phyloP scores from a whole-genome alignment of 2,113 vertebrate genomes.

The Notarius lentiginosus region DNA sequence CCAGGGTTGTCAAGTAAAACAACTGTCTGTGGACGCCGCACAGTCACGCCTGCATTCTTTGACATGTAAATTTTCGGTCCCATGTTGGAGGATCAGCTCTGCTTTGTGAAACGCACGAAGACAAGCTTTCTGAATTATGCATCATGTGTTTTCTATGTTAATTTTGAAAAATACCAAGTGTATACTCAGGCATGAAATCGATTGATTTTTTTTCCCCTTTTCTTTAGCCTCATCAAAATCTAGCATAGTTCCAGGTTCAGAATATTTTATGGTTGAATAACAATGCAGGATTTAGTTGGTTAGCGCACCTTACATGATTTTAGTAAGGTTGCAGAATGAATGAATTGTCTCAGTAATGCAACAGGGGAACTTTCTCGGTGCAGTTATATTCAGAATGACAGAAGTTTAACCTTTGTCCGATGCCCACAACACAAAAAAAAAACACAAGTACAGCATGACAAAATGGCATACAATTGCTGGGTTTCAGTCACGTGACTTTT shows the following conservation, averaged over 20 bases:
- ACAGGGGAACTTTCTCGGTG: not conserved
- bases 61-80: constrained; percentile 57
- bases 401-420: not conserved
- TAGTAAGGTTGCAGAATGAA: not conserved
- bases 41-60: constrained; percentile 51
- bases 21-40: constrained; percentile 39
- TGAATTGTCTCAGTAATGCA: not conserved
- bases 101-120: constrained; percentile 12
- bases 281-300: not conserved
- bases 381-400: not conserved
- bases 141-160: constrained; percentile 12
- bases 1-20: constrained; percentile 27
- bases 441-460: not conserved
- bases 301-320: not conserved
- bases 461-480: too few species aligned
- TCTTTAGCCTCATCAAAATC: constrained; percentile 37
- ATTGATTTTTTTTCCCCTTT: constrained; percentile 31
- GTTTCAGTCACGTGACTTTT: too few species aligned
- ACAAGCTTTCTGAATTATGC: constrained; percentile 51
- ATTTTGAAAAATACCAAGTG: constrained; percentile 43
- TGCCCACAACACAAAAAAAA: not conserved
- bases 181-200: constrained; percentile 37
- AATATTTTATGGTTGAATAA: constrained; percentile 9
- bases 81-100: constrained; percentile 31
- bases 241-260: constrained; percentile 24